A percentile compares a stretch with the other conserved stretches of the same genome.
These are phyloP conservation scores for Petroica traversi DNA, from an alignment of 2,113 vertebrate species.

Conservation along the genomic window DNA sequence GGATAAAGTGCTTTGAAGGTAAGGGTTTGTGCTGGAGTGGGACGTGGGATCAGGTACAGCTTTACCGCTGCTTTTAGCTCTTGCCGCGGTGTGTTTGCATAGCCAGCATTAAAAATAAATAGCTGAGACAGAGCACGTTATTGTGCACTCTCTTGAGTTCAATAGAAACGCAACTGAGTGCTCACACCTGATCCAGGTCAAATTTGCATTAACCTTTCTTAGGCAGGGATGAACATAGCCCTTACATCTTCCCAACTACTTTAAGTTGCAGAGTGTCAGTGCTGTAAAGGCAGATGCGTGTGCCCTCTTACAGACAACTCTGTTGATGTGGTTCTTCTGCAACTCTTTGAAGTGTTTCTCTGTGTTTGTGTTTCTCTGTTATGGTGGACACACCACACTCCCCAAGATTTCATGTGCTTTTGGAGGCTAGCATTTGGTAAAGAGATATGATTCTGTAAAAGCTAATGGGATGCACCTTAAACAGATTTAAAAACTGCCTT, in stretches of 20 bases:
- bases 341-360: neutral
- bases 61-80: neutral
- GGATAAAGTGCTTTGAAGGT: neutral
- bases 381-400: rapidly evolving
- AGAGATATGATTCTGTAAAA: neutral
- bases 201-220: neutral
- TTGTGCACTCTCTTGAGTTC: neutral
- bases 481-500: neutral
- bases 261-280: neutral
- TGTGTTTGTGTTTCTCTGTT: neutral
- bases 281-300: neutral
- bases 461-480: neutral
- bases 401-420: neutral
- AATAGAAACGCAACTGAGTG: neutral
- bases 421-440: neutral
- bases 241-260: neutral
- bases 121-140: neutral
- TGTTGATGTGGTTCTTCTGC: neutral
- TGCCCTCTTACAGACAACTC: neutral
- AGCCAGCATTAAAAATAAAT: neutral
- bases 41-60: neutral
- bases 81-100: neutral
- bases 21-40: neutral
- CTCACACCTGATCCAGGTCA: neutral
- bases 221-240: neutral